Evolutionary conservation across 1,140 invertebrate genomes (phyloP).

Genomic region (Laupala kohalensis): DNA sequence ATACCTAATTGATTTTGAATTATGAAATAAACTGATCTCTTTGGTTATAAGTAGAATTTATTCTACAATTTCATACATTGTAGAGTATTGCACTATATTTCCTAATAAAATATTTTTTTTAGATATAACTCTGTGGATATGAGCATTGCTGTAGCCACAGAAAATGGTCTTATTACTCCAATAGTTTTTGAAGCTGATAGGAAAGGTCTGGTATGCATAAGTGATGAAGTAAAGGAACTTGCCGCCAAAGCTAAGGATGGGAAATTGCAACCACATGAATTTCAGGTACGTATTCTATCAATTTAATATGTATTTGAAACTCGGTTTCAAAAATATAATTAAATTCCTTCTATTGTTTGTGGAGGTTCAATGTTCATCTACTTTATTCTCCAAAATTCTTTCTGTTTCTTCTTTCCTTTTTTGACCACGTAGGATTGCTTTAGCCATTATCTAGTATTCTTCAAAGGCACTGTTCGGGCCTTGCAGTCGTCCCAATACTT

Average conservation of each 20-base stretch:
- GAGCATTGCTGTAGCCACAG: conserved; percentile 91
- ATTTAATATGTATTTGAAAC: no score
- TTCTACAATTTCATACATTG: neutral
- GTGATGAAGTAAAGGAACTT: conserved; percentile 67
- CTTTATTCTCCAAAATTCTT: neutral
- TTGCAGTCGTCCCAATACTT: no score
- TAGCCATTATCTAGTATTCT: no score
- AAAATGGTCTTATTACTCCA: conserved; percentile 91
- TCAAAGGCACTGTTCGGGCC: no score
- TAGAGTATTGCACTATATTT: no score
- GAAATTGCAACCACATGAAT: conserved; percentile 92
- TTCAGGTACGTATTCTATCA: conserved; percentile 64
- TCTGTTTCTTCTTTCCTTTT: no score
- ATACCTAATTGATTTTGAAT: no score
- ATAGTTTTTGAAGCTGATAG: conserved; percentile 89
- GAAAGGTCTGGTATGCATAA: conserved; percentile 84
- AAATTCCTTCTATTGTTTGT: no score
- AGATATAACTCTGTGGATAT: conserved; percentile 86
- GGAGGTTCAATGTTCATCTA: no score
- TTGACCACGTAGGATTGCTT: no score
- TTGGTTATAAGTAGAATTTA: neutral
- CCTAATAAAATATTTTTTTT: no score
- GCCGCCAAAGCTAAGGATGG: conserved; percentile 85
- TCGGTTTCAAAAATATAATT: no score
- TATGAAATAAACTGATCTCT: neutral